Evolutionary conservation across 2,888 invertebrate genomes (phyloP).

Genomic region (Alloscopus bannaensis): DNA sequence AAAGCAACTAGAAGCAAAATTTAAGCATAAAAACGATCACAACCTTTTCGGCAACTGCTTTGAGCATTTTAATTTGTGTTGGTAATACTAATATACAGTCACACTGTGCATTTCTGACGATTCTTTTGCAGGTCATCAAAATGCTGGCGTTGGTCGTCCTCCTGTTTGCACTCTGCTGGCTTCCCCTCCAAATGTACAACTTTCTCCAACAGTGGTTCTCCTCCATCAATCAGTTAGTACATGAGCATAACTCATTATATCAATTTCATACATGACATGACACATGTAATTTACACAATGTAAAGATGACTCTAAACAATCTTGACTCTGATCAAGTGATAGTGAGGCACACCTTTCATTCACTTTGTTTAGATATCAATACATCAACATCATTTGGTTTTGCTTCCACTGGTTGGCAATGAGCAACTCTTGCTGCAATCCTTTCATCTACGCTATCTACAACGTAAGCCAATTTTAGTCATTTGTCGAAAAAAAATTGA

Average conservation of each 20-base stretch:
- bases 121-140: conserved; percentile 90
- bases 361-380: conserved; percentile 80
- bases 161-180: conserved; percentile 89
- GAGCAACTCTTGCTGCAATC: conserved; percentile 92
- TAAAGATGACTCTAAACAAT: too few relatives aligned
- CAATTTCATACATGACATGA: too few relatives aligned
- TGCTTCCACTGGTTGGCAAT: conserved; percentile 87
- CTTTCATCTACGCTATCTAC: conserved; percentile 92
- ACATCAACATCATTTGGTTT: conserved; percentile 91
- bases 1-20: too few relatives aligned
- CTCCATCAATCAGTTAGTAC: neutral
- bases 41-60: too few relatives aligned
- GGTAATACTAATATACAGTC: too few relatives aligned
- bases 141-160: conserved; percentile 91
- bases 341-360: neutral
- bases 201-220: conserved; percentile 78
- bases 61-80: too few relatives aligned
- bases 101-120: neutral
- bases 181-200: conserved; percentile 86
- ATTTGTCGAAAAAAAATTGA: too few relatives aligned
- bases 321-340: too few relatives aligned
- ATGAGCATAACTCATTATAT: too few relatives aligned
- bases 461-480: conserved; percentile 78
- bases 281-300: too few relatives aligned
- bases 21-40: too few relatives aligned